Percentiles rank a stretch among this genome's conserved stretches.
Conservation (phyloP, 2,797 vertebrate genomes). For the Poecilia velifera region DNA sequence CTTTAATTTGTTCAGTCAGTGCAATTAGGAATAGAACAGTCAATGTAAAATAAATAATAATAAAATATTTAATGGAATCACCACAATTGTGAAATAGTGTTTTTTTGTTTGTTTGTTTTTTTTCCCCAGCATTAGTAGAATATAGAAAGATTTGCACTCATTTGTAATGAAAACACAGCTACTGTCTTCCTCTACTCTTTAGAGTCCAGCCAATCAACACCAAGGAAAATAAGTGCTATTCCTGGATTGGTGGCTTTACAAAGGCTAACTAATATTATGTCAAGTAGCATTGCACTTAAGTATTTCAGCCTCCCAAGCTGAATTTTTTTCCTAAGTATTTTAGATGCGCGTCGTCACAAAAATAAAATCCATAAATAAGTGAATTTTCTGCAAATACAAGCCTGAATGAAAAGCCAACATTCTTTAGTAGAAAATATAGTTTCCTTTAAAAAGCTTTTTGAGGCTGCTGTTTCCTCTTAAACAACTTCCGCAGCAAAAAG, state of each 20-base stretch:
- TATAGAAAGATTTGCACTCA: no score
- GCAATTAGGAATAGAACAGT: no score
- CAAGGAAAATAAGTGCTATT: neutral
- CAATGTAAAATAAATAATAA: no score
- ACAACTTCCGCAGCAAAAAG: neutral
- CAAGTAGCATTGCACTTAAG: neutral
- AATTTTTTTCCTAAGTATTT: neutral
- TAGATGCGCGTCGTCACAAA: neutral
- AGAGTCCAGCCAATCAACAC: neutral
- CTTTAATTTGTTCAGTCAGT: no score
- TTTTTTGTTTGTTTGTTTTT: no score
- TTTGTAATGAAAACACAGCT: neutral
- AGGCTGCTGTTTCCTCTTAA: neutral
- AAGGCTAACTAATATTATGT: neutral
- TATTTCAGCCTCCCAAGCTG: neutral
- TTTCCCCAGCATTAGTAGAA: neutral
- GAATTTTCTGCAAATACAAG: neutral
- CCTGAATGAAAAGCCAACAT: neutral
- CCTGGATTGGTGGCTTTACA: neutral
- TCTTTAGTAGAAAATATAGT: neutral
- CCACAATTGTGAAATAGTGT: no score
- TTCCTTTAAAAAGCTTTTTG: neutral
- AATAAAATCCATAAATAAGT: neutral
- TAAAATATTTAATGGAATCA: no score
- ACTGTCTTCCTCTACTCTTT: neutral